These are phyloP conservation scores for Hermaeophaga mercurialis DNA, from an alignment of 2,888 invertebrate genomes.

Conservation along the genomic window DNA sequence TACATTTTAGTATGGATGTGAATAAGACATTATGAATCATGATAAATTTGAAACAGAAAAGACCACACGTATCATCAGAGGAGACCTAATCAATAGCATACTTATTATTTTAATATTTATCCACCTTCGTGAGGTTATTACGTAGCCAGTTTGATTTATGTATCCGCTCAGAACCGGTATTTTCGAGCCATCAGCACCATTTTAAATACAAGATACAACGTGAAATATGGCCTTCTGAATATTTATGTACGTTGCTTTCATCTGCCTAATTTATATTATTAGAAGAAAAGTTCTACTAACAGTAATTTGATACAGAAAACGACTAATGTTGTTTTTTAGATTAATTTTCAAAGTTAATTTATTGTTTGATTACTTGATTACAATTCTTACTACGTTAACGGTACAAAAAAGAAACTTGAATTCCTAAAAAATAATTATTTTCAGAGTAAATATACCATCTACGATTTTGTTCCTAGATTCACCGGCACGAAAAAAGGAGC, in stretches of 20 bases:
- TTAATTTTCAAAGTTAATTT: neutral
- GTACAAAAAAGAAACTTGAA: too few species aligned
- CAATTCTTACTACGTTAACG: too few species aligned
- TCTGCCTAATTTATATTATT: conserved; percentile 42
- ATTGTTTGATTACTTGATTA: too few species aligned
- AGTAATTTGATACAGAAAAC: conserved; percentile 1
- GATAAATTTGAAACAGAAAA: too few species aligned
- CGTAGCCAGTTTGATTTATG: conserved; percentile 47
- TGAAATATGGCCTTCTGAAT: conserved; percentile 46
- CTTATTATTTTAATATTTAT: conserved; percentile 44
- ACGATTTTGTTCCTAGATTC: too few species aligned
- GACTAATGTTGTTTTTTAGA: neutral
- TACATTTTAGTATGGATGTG: too few species aligned
- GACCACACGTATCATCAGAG: neutral
- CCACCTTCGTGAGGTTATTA: conserved; percentile 38
- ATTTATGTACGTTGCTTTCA: conserved; percentile 43
- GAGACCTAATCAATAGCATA: conserved; percentile 21
- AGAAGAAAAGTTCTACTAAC: conserved; percentile 10
- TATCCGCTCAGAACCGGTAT: conserved; percentile 51
- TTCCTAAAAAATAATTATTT: too few species aligned
- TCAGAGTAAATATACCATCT: too few species aligned
- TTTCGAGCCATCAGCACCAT: conserved; percentile 52
- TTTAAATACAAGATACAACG: conserved; percentile 48
- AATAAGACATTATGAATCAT: too few species aligned
- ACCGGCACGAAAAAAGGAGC: too few species aligned